Evolutionary conservation across 2,888 invertebrate species (phyloP), one percentile per base, ranked within the genome.

Genomic region (Priocnemis perturbator): DNA sequence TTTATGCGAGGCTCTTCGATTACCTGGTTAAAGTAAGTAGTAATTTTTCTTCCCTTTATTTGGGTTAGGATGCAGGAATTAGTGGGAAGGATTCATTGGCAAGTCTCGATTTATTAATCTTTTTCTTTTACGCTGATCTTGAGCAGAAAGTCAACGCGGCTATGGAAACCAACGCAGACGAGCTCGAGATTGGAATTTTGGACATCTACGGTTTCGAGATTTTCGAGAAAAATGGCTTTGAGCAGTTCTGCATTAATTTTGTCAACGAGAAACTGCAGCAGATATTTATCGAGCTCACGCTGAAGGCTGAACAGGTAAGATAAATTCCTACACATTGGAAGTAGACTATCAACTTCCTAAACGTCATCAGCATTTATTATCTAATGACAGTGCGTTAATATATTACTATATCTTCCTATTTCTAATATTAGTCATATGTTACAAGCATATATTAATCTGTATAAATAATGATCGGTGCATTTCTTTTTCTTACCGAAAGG

Each of bases 141-240:
- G 1, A 37, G 70, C 86, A 93, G 93, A 89, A 90, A 73, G 91
- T 93, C 11, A 94, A 94, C 85, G 85, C 89, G 59, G 93, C 93
- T 0, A 92, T 94, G 92, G 90, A 90, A 69, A 91, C 91, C 3
- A 86, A 89, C 11, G 73, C 85, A 14, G 82, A 86, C 53, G 90
- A 90, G 50, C 85, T 87, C 26, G 92, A 91, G 71, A 89, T 93
- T 30, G 93, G 93, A 57, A 93, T 94, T 81, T 86, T 94, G 70
- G 94, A 94, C 81, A 94, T 94, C 79, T 94, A 94, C 81, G 94
- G 94, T 0, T 94, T 94, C 84, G 94, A 94, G 86, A 93, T 94
- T 69, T 93, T 94, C 83, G 91, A 92, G 55, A 91, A 90, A 81
- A 94, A 94, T 84, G 93, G 93, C 20, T 94, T 94, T 87, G 93